phyloP scores from a whole-genome alignment of 2,888 invertebrate species.

The Tachina fera region DNA sequence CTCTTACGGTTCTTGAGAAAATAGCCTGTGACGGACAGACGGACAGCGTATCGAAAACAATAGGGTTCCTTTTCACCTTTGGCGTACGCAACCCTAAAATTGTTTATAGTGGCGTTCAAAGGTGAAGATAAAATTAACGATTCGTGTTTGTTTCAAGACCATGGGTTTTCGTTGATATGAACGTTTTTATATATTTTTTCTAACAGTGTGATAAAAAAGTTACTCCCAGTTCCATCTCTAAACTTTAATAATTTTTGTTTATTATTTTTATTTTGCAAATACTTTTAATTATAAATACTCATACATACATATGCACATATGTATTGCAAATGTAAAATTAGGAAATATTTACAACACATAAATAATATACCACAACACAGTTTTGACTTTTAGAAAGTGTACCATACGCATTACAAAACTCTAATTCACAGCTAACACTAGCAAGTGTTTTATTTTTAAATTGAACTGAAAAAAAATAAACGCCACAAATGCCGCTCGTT shows the following conservation, averaged over 20 bases:
- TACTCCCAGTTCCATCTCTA: neutral
- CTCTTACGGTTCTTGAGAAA: too few relatives aligned
- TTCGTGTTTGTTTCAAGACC: too few relatives aligned
- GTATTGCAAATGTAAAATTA: slow-evolving; percentile 37
- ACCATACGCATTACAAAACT: slow-evolving; percentile 12
- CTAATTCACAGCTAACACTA: neutral
- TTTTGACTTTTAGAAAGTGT: slow-evolving; percentile 59
- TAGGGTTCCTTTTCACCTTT: too few relatives aligned
- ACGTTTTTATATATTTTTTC: too few relatives aligned
- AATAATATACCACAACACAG: slow-evolving; percentile 20
- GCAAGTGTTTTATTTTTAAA: neutral
- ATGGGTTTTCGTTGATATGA: too few relatives aligned
- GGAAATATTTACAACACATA: neutral
- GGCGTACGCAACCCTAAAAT: too few relatives aligned
- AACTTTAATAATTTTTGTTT: neutral
- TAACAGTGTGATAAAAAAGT: neutral
- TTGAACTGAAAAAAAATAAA: slow-evolving; percentile 44
- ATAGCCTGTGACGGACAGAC: too few relatives aligned
- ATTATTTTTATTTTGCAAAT: slow-evolving; percentile 34
- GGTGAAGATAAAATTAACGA: too few relatives aligned
- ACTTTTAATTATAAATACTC: slow-evolving; percentile 29
- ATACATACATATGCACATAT: slow-evolving; percentile 42
- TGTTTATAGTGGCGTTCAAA: too few relatives aligned
- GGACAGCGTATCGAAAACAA: too few relatives aligned
- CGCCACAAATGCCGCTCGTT: slow-evolving; percentile 77